Conservation (phyloP, 2,797 vertebrate species). For the Acanthopagrus latus region DNA sequence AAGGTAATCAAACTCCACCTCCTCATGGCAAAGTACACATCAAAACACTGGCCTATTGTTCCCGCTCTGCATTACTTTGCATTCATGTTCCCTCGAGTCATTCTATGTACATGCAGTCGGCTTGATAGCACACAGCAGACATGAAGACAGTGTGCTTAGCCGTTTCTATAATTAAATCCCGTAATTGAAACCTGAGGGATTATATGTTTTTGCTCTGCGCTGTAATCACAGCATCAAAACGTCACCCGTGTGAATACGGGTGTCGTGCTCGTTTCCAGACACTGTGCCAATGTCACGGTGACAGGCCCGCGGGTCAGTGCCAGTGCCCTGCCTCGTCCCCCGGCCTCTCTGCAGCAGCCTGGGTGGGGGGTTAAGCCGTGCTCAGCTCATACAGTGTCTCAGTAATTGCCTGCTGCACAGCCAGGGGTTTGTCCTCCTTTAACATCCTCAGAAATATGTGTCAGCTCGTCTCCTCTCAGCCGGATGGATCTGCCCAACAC, state of each 20-base stretch:
- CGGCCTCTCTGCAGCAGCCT: conserved; percentile 11
- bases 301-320: conserved; percentile 31
- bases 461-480: conserved; percentile 52
- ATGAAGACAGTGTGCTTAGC: conserved; percentile 35
- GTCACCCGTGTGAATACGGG: conserved; percentile 21
- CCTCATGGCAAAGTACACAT: conserved; percentile 15
- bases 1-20: not conserved
- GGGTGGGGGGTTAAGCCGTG: conserved; percentile 8
- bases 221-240: conserved; percentile 59
- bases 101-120: conserved; percentile 45
- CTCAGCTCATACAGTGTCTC: conserved; percentile 35
- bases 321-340: conserved; percentile 2
- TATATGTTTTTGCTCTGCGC: conserved; percentile 44
- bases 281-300: conserved; percentile 23
- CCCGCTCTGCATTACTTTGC: conserved; percentile 59
- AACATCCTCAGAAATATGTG: conserved; percentile 38
- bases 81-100: conserved; percentile 67
- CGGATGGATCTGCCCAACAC: conserved; percentile 18
- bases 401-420: conserved; percentile 59
- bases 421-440: conserved; percentile 48
- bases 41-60: conserved; percentile 39
- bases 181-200: conserved; percentile 69
- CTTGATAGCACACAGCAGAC: conserved; percentile 30
- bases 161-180: conserved; percentile 66
- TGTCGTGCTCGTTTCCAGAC: conserved; percentile 28